These are phyloP conservation scores for Sebastes trivittatus DNA, from an alignment of 2,797 vertebrate genomes.

Conservation along the genomic window DNA sequence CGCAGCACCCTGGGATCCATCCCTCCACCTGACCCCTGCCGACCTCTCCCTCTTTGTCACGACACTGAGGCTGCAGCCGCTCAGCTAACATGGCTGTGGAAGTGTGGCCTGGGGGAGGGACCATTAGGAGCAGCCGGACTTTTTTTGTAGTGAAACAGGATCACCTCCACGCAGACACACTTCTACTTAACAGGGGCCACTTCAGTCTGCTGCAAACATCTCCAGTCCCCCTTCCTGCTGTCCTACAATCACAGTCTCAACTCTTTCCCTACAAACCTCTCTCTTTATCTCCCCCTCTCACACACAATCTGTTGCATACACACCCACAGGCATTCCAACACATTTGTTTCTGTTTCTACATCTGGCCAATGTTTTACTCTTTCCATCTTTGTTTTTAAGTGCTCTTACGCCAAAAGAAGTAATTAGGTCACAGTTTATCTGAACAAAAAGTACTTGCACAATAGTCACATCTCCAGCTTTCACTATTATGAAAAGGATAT, in stretches of 20 bases:
- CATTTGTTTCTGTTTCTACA: slow-evolving; percentile 52
- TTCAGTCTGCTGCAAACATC: slow-evolving; percentile 36
- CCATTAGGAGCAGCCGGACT: slow-evolving; percentile 8
- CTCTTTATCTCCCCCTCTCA: background rate
- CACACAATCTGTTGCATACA: slow-evolving; percentile 2
- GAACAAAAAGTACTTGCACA: slow-evolving; percentile 31
- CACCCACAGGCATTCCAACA: slow-evolving; percentile 26
- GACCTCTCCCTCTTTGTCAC: slow-evolving; percentile 39
- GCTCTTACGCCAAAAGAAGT: slow-evolving; percentile 13
- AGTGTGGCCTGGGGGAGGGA: slow-evolving; percentile 36
- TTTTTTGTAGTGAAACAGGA: slow-evolving; percentile 50
- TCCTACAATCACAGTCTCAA: slow-evolving; percentile 37
- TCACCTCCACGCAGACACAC: slow-evolving; percentile 32
- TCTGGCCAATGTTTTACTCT: slow-evolving; percentile 34
- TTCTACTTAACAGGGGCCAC: slow-evolving; percentile 42
- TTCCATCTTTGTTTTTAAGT: slow-evolving; percentile 28
- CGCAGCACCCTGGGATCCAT: slow-evolving; percentile 26
- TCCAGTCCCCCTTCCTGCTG: slow-evolving; percentile 13
- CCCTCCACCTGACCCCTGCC: slow-evolving; percentile 40
- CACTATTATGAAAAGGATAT: slow-evolving; percentile 23
- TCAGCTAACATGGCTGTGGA: slow-evolving; percentile 21
- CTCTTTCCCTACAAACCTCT: slow-evolving; percentile 12
- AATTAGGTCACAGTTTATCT: slow-evolving; percentile 53
- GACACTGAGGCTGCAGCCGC: slow-evolving; percentile 19
- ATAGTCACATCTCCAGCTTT: slow-evolving; percentile 31